Evolutionary conservation across 2,888 invertebrate genomes (phyloP), one percentile per base, ranked within the genome.

Genomic region (Lasioglossum leucozonium): DNA sequence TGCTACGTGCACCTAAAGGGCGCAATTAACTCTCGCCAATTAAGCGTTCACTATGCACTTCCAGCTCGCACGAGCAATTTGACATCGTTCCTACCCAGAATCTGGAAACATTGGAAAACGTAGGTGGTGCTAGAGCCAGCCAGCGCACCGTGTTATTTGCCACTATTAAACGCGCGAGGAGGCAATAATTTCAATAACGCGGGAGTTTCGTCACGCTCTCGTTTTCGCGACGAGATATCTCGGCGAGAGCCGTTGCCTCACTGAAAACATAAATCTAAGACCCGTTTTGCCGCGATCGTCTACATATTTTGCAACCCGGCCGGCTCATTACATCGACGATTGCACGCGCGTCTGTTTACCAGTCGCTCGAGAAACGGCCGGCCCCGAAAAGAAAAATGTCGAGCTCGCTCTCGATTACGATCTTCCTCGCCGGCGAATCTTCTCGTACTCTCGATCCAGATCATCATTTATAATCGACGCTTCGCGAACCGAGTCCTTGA

Each of bases 281-380:
- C 79, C 72, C 80, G 44, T 80, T 67, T 81, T 78, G 77, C 85
- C 85, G 62, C 81, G 82, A 85, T 89, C 85, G 79, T 82, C 83
- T 80, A 80, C 72, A 82, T 71, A 87, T 89, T 89, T 89, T 89
- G 89, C 89, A 89, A 89, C 72, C 40, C 71, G 58, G 40, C 18
- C 16, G 67, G 30, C 71, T 87, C 87, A 72, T 82, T 83, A 77
- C 75, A 58, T 58, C 84, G 73, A 34, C 75, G 58, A 81, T 81
- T 72, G 76, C 82, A 58, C 18, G 44, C 65, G 55, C 34, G 40
- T 67, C 11, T 73, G 78, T 84, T 69, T 76, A 47, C 62, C 79
- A 22, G 55, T 73, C 42, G 62, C 40, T 51, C 51, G 51, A 51
- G 51, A n/a, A 51, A 51, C 51, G n/a, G 51, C 51, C 51, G 26